These are phyloP conservation scores for Epistrophe grossulariae DNA, from an alignment of 2,888 invertebrate species.

Conservation along the genomic window DNA sequence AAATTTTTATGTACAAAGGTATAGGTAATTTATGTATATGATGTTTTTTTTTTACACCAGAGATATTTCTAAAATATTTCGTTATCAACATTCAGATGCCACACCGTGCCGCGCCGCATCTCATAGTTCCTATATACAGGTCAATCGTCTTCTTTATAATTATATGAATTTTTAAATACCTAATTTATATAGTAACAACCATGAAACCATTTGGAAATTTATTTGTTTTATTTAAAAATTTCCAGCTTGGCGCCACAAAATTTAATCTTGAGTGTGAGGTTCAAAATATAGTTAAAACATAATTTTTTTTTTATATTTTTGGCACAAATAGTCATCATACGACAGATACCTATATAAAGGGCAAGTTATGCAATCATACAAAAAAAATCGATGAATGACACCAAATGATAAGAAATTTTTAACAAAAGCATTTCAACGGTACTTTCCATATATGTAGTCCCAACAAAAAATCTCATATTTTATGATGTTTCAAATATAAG, in stretches of 20 bases:
- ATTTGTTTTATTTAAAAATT: conserved; percentile 7
- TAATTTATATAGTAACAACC: not conserved
- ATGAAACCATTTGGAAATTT: conserved; percentile 22
- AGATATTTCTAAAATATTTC: conserved; percentile 22
- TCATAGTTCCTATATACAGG: not conserved
- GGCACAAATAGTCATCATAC: not conserved
- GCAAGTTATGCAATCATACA: not conserved
- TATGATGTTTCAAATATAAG: no score
- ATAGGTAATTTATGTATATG: no score
- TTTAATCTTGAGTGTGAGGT: conserved; percentile 1
- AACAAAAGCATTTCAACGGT: no score
- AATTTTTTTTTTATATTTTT: not conserved
- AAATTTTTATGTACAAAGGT: not conserved
- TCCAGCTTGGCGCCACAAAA: conserved; percentile 3
- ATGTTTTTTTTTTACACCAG: not conserved
- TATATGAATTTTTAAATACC: not conserved
- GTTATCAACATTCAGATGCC: conserved; percentile 9
- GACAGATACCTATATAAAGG: not conserved
- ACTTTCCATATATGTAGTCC: no score
- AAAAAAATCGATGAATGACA: not conserved
- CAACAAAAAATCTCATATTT: no score
- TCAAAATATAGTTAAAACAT: not conserved
- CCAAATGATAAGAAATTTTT: no score
- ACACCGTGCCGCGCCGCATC: not conserved
- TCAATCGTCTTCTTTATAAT: not conserved